Evolutionary conservation across 2,797 vertebrate genomes (phyloP), one percentile per base, ranked within the genome.

Genomic region (Epinephelus malabaricus): DNA sequence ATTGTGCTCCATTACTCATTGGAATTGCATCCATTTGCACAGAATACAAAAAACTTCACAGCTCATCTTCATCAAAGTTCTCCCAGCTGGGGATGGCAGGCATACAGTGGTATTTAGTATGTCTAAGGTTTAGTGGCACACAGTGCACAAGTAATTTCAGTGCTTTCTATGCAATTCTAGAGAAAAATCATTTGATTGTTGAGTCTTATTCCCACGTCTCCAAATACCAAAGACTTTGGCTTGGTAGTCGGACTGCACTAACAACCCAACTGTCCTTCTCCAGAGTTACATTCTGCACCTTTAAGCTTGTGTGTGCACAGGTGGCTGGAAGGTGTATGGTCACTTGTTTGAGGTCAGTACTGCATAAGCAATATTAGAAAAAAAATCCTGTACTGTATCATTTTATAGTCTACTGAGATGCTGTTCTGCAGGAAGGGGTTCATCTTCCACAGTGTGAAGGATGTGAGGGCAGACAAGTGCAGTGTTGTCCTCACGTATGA

Each of bases 401-500:
- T n/a, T 63, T 55, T 23, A 40, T 56, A 76, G 18, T 53, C 43
- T 40, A 15, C 5, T 21, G 63, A 49, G 58, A 69, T n/a, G 30
- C 23, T 56, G 38, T 3, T 53, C 6, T 23, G 13, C 53, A 34
- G 21, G 25, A 58, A 66, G 27, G 30, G 54, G 46, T 73, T 61
- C 50, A 76, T 76, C 47, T 15, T 64, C 62, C 49, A 47, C 15
- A n/a, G 34, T 55, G 58, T 60, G 68, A 74, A 61, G 56, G 67
- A 69, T 66, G 62, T 50, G 62, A 73, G 73, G 45, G 54, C 70
- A 67, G 81, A 82, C 40, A 53, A 66, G 60, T 77, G 73, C 63
- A 70, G 38, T 19, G 63, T 18, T 58, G 49, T 71, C 65, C 47
- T 38, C 15, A 30, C 21, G 18, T 45, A 25, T 61, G 58, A 74